Percentiles rank a stretch among this genome's conserved stretches.
Conservation (phyloP, 2,888 invertebrate genomes). For the Macaria notata region DNA sequence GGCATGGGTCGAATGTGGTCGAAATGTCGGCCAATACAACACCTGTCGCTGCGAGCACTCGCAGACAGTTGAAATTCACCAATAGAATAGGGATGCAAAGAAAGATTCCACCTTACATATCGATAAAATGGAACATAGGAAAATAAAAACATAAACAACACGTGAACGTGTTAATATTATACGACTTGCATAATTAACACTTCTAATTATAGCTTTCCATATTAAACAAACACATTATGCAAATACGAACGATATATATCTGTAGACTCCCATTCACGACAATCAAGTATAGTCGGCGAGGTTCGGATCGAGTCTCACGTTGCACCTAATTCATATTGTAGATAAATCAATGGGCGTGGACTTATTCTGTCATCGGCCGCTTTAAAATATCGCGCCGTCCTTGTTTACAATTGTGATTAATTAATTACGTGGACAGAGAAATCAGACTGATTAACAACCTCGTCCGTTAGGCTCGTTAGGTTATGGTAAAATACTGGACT, state of each 20-base stretch:
- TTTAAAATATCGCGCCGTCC: slow-evolving; percentile 37
- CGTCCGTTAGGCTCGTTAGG: slow-evolving; percentile 33
- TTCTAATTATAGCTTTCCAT: slow-evolving; percentile 4
- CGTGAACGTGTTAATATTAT: too few species aligned
- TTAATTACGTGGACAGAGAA: slow-evolving; percentile 36
- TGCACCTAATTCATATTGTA: slow-evolving; percentile 16
- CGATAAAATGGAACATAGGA: slow-evolving; percentile 14
- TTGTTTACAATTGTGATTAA: slow-evolving; percentile 39
- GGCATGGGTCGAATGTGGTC: slow-evolving; percentile 8
- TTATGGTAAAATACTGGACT: slow-evolving; percentile 35
- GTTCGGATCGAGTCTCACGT: slow-evolving; percentile 11
- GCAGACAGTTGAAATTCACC: slow-evolving; percentile 46
- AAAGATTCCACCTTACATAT: slow-evolving; percentile 3
- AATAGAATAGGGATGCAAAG: slow-evolving; percentile 35
- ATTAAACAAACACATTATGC: slow-evolving; percentile 17
- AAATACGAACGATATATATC: slow-evolving; percentile 7
- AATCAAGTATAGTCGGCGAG: slow-evolving; percentile 7
- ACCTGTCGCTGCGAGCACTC: slow-evolving; percentile 67
- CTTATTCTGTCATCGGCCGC: slow-evolving; percentile 30
- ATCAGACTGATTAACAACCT: slow-evolving; percentile 37
- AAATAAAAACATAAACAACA: too few species aligned
- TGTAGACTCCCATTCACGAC: slow-evolving; percentile 9
- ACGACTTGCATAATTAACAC: background rate
- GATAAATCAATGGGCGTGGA: slow-evolving; percentile 38
- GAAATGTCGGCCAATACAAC: slow-evolving; percentile 36